Evolutionary conservation across 2,888 invertebrate species (phyloP), one percentile per base, ranked within the genome.

Genomic region (Synanthedon tipuliformis): DNA sequence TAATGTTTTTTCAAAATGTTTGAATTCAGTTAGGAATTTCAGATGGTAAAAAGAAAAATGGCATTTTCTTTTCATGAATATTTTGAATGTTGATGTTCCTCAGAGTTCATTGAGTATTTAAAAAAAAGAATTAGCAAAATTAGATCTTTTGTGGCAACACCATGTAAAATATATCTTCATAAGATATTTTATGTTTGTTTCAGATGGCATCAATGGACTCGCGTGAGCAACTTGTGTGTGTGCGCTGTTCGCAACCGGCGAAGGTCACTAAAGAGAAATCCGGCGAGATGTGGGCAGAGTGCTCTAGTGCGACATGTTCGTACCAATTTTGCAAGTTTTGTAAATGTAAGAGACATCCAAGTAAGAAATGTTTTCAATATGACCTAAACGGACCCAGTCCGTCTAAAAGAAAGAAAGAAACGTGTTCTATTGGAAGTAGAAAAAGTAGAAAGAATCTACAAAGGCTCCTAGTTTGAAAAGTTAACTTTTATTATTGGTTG

Each of bases 241-340:
- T 75, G 18, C 71, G 80, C 40, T 88, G 88, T 58, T 61, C 69
- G 23, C 76, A 78, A 50, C 88, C 88, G 13, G 83, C 88, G n/a
- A 83, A 82, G 64, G 74, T 88, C n/a, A 81, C 78, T 50, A 68
- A 75, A 55, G 83, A 84, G 59, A 51, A 57, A 40, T 63, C 73
- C 41, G 86, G 83, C 54, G 89, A 89, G 72, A 79, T 87, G 65
- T 89, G 89, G 89, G 85, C 81, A 52, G 83, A 88, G 68, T 90
- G 90, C 68, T 83, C 82, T 59, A 82, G 81, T 65, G 61, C 58
- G 54, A 77, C 78, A 61, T 89, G 89, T 72, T 68, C 81, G 50
- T 85, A 83, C 73, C 80, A 86, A 67, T 90, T 88, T 69, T 89
- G 89, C 69, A 83, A 76, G 60, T 77, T 78, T 67, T 89, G 88